Percentiles rank a stretch among this genome's conserved stretches.
Conservation (phyloP, 2,797 vertebrate species). For the Cichlasoma orientale region DNA sequence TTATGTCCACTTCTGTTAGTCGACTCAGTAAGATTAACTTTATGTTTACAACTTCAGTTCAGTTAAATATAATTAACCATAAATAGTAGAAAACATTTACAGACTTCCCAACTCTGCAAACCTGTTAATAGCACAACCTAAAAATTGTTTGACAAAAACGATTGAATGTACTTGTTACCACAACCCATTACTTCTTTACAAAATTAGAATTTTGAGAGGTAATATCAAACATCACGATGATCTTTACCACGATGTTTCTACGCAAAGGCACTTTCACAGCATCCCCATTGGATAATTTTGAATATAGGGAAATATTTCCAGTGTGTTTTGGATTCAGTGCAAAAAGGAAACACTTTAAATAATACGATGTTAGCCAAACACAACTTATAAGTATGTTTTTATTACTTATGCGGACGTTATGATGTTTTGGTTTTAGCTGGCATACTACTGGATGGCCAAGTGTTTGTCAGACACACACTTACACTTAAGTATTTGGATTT, state of each 20-base stretch:
- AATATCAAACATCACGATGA: neutral
- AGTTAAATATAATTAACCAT: neutral
- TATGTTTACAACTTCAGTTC: no score
- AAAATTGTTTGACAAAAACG: rapidly evolving
- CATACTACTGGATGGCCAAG: neutral
- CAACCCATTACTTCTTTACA: neutral
- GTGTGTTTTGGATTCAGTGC: neutral
- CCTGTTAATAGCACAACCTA: neutral
- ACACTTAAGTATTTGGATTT: neutral
- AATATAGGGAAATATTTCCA: neutral
- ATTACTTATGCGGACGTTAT: neutral
- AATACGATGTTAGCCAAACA: neutral
- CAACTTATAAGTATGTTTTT: neutral
- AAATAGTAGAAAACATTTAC: neutral
- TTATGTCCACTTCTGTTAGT: no score
- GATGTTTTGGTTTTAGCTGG: neutral
- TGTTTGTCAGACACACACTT: neutral
- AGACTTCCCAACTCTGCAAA: neutral
- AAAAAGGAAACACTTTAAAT: neutral
- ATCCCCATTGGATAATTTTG: neutral
- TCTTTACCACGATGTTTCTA: neutral
- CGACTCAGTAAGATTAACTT: no score
- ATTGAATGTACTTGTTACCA: neutral
- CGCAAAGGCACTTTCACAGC: neutral
- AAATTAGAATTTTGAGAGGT: neutral